phyloP scores from a whole-genome alignment of 2,797 vertebrate genomes.

The Poecile montanus region DNA sequence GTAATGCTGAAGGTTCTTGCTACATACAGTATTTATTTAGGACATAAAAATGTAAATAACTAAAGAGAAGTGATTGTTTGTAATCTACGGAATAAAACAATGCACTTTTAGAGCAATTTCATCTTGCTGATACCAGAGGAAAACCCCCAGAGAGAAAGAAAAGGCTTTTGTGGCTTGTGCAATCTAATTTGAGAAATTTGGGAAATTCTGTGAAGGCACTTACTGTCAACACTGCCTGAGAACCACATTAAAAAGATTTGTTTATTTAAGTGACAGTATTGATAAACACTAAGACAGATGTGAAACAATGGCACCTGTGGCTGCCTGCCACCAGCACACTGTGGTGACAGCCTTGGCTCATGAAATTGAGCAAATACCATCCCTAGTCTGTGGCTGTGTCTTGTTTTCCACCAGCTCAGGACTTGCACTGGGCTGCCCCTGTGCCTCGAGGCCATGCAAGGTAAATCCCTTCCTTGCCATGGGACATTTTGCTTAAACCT shows the following conservation, averaged over 20 bases:
- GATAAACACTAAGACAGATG: background rate
- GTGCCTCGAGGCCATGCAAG: background rate
- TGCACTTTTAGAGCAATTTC: background rate
- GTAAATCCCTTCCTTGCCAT: background rate
- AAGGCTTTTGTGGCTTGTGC: background rate
- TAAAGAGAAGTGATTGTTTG: background rate
- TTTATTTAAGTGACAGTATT: background rate
- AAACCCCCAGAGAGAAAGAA: conserved; percentile 1
- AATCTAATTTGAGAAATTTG: background rate
- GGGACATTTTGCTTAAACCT: background rate
- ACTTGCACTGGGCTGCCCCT: no score
- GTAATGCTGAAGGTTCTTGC: background rate
- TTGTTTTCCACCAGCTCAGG: background rate
- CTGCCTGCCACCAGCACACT: background rate
- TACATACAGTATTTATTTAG: background rate
- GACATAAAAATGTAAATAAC: conserved; percentile 1
- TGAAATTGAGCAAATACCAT: background rate
- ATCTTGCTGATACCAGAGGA: background rate
- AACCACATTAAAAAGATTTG: background rate
- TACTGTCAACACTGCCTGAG: background rate
- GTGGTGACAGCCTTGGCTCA: background rate
- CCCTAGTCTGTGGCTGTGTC: no score
- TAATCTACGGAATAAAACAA: background rate
- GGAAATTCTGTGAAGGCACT: background rate
- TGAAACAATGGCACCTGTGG: background rate